Evolutionary conservation across 2,888 invertebrate species (phyloP), one percentile per base, ranked within the genome.

Genomic region (Scaptomyza cyrtandrae): DNA sequence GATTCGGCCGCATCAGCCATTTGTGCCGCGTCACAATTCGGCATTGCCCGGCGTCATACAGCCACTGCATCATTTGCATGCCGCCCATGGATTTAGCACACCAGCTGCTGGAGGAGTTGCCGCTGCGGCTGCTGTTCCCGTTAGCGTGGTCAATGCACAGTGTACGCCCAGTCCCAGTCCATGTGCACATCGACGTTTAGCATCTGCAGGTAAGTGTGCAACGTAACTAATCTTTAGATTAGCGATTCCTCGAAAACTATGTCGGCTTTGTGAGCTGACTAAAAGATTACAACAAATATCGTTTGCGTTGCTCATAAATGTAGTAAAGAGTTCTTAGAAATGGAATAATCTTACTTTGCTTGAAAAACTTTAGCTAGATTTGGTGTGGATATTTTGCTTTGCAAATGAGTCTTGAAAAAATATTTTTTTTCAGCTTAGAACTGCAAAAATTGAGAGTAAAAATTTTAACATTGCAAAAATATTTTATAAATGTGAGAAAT

Each of bases 1-100:
- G 92, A 96, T 97, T 10, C 94, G 97, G 57, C 97, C 97, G 6
- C 97, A 97, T 90, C 97, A 97, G 90, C 97, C 98, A 0, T 90
- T 88, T 56, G 80, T 89, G 31, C 73, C 89, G 31, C 94, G 97
- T 54, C 95, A 95, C 85, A 92, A 92, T n/a, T 91, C 95, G 5
- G 86, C 84, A 4, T 63, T 88, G 53, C 76, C 85, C 0, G 83
- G 79, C 24, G 81, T 79, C 39, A 80, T 89, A 50, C 95, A 96
- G 39, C 95, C 96, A 31, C 94, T 95, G 37, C 91, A 91, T 76
- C 90, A 90, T 76, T 67, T 90, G 37, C 90, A 90, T 64, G 76
- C 80, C 5, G 73, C 86, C 0, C 82, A 85, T 44, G 86, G 88
- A 6, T 83, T 76, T 6, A 79, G 70, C 33, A 75, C 85, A 29